These are phyloP conservation scores for Tetragnatha versicolor DNA, from an alignment of 1,140 invertebrate species.

Conservation along the genomic window DNA sequence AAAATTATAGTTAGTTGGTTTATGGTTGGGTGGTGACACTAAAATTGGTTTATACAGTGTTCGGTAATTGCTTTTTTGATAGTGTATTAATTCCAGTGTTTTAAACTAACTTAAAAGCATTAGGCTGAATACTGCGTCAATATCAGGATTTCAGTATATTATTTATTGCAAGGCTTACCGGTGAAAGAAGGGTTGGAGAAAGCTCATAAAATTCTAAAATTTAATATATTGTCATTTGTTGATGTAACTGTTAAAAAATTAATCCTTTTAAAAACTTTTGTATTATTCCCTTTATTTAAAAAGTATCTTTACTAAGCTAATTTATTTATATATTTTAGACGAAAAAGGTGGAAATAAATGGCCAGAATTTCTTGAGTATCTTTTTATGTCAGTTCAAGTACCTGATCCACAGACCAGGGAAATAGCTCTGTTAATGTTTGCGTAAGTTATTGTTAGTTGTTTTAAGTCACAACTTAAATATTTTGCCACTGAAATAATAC, in stretches of 20 bases:
- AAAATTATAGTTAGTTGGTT: too few relatives aligned
- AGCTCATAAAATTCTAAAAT: background rate
- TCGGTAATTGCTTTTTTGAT: too few relatives aligned
- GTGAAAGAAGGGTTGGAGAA: background rate
- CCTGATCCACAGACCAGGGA: slow-evolving; percentile 85
- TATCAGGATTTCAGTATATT: background rate
- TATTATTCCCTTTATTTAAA: background rate
- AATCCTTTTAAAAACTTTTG: background rate
- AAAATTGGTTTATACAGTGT: too few relatives aligned
- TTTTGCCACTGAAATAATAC: too few relatives aligned
- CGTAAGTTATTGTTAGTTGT: slow-evolving; percentile 69
- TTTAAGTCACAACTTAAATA: too few relatives aligned
- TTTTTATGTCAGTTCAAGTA: slow-evolving; percentile 92
- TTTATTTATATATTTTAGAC: slow-evolving; percentile 68
- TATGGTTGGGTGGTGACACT: too few relatives aligned
- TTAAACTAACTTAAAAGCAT: too few relatives aligned
- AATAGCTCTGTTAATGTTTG: slow-evolving; percentile 91
- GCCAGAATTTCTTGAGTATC: slow-evolving; percentile 95
- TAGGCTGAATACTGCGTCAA: too few relatives aligned
- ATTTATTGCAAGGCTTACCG: background rate
- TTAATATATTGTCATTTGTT: background rate
- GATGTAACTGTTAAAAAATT: background rate
- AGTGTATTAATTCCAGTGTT: too few relatives aligned
- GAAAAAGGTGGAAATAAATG: slow-evolving; percentile 96
- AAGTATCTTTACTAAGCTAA: slow-evolving; percentile 8